Evolutionary conservation across 1,140 invertebrate species (phyloP), one percentile per base, ranked within the genome.

Genomic region (Lycorma delicatula): DNA sequence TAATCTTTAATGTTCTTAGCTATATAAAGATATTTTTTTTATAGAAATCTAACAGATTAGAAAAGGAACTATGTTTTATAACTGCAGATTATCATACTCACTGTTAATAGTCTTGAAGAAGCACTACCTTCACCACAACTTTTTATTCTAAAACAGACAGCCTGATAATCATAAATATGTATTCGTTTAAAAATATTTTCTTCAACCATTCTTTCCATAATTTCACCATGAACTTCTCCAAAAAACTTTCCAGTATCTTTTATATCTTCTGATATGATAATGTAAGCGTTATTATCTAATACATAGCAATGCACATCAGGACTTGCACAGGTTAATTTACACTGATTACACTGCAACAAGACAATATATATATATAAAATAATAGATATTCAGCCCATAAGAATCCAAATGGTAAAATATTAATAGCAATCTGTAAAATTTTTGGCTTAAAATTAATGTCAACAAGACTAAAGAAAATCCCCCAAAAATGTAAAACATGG

Each of bases 201-300:
- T 48, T 85, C 78, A 0, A 94, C 81, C 49, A 96, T 72, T 46
- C 78, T 81, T 47, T 78, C 73, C 85, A 95, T 91, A 2, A 95
- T 80, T 11, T 73, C 72, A 20, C 86, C 83, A 25, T 87, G 26
- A 81, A 36, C 77, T 68, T 91, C 86, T 0, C 92, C 92, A 64
- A 94, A 92, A 71, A 95, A 95, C 60, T 77, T 78, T n/a, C 89
- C 89, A 5, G 87, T 87, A 57, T 90, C 79, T 5, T 72, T 72
- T 1, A 75, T 69, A n/a, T 83, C 76, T 65, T 91, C 82, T 1
- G 87, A 86, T 12, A 92, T 82, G 0, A 90, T 73, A 12, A 96
- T 79, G 73, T 86, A 96, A 3, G 89, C 93, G 70, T 93, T 91
- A 69, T 92, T 92, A 69, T 96, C 92, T 16, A 96, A 72, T 27